These are phyloP conservation scores for Pseudoips prasinana DNA, from an alignment of 2,888 invertebrate species.

Conservation along the genomic window DNA sequence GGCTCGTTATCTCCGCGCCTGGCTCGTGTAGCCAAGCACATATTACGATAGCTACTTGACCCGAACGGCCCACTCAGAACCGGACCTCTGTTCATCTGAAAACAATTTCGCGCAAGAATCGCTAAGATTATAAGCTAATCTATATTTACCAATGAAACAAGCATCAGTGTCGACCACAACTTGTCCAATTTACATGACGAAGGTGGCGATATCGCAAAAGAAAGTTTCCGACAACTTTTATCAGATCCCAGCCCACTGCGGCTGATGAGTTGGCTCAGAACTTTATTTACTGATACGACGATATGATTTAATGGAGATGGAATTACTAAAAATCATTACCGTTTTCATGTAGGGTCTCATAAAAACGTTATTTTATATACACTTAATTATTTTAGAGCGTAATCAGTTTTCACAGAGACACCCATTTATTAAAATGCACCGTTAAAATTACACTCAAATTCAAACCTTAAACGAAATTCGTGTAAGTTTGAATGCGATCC, in stretches of 20 bases:
- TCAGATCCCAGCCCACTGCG: slow-evolving; percentile 72
- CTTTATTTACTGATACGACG: slow-evolving; percentile 73
- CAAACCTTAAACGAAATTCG: slow-evolving; percentile 7
- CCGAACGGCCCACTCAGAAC: slow-evolving; percentile 26
- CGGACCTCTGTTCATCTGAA: slow-evolving; percentile 38
- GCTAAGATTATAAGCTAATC: slow-evolving; percentile 67
- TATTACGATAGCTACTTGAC: slow-evolving; percentile 36
- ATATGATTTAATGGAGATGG: slow-evolving; percentile 55
- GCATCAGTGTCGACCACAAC: slow-evolving; percentile 65
- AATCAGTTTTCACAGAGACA: no score
- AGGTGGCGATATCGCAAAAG: slow-evolving; percentile 79
- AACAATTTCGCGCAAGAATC: slow-evolving; percentile 59
- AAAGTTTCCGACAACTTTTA: slow-evolving; percentile 76
- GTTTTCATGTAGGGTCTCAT: no score
- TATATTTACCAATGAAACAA: slow-evolving; percentile 71
- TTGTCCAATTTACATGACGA: slow-evolving; percentile 80
- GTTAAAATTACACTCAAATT: slow-evolving; percentile 11
- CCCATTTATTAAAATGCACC: no score
- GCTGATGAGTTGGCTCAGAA: slow-evolving; percentile 77
- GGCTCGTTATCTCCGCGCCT: slow-evolving; percentile 1
- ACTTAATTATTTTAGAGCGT: no score
- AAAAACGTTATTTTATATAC: no score
- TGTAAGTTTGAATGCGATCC: slow-evolving; percentile 23
- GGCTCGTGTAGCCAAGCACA: slow-evolving; percentile 13
- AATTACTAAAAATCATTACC: slow-evolving; percentile 13